A percentile compares a stretch with the other conserved stretches of the same genome.
These are phyloP conservation scores for Xyliphius kryptos DNA, from an alignment of 2,113 vertebrate genomes.

Conservation along the genomic window DNA sequence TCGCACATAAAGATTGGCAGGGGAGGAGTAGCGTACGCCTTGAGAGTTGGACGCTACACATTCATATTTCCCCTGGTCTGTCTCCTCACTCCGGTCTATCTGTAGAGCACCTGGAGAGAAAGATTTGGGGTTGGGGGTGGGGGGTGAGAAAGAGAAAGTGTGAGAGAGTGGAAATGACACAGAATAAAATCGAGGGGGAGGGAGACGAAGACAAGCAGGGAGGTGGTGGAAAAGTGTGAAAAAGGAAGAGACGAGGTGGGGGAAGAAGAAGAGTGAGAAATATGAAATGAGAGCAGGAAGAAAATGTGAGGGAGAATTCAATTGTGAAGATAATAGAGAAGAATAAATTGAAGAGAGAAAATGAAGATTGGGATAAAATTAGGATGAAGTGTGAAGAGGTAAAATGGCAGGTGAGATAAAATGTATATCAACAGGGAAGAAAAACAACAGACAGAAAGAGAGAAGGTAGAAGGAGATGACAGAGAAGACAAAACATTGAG, in stretches of 20 bases:
- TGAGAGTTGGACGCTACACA: constrained; percentile 95
- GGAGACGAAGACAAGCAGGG: too few species aligned
- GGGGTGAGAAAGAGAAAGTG: too few species aligned
- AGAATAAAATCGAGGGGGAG: too few species aligned
- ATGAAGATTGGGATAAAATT: constrained; percentile 1
- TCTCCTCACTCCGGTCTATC: constrained; percentile 97
- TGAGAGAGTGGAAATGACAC: too few species aligned
- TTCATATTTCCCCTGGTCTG: constrained; percentile 97
- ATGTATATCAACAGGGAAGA: background rate
- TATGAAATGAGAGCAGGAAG: background rate
- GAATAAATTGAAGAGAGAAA: background rate
- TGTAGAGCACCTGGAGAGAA: constrained; percentile 62
- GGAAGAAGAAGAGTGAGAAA: too few species aligned
- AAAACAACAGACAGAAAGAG: constrained; percentile 1
- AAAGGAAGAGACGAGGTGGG: too few species aligned
- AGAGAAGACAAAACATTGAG: background rate
- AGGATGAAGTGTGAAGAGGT: background rate
- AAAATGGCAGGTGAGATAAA: background rate
- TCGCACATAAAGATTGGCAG: constrained; percentile 98
- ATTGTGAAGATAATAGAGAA: background rate
- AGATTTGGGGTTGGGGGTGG: too few species aligned
- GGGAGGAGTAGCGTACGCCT: constrained; percentile 93
- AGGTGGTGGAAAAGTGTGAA: too few species aligned
- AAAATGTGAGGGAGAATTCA: background rate
- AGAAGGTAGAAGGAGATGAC: background rate